A percentile compares a stretch with the other conserved stretches of the same genome.
phyloP scores from a whole-genome alignment of 2,113 vertebrate species.

The Neopipo cinnamomea region DNA sequence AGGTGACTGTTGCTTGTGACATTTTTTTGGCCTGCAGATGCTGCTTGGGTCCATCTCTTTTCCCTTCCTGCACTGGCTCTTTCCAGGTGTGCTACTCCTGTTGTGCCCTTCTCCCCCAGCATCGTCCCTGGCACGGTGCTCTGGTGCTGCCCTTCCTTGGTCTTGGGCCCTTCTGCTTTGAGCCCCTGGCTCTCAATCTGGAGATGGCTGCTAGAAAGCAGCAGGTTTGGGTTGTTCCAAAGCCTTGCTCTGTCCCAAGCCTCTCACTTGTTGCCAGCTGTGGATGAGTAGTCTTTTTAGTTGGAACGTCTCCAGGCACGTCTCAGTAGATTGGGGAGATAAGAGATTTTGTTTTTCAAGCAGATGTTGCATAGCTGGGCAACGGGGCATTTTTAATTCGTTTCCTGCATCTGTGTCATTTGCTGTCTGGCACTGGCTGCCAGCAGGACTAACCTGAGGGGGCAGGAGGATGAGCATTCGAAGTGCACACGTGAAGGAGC shows the following conservation, averaged over 20 bases:
- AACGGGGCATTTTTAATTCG: neutral
- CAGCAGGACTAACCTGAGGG: neutral
- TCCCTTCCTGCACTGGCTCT: neutral
- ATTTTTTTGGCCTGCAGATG: rapidly evolving
- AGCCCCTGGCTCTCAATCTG: neutral
- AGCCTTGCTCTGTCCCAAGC: neutral
- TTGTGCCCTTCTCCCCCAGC: neutral
- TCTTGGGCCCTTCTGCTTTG: neutral
- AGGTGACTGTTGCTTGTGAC: neutral
- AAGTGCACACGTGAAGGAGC: rapidly evolving
- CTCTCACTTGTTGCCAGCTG: neutral
- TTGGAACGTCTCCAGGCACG: neutral
- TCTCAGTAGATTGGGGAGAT: neutral
- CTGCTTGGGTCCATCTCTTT: neutral
- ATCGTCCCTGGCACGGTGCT: neutral
- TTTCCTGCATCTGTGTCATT: neutral
- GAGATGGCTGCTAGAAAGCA: neutral
- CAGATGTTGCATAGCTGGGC: neutral
- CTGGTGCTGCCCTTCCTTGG: neutral
- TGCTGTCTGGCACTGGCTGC: neutral
- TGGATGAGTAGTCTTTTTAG: neutral
- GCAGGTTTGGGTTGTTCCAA: neutral
- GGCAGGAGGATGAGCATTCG: neutral
- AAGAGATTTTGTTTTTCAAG: neutral
- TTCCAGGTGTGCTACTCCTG: neutral